Percentiles rank a stretch among this genome's conserved stretches.
Conservation (phyloP, 2,113 vertebrate species). For the Podilymbus podiceps region DNA sequence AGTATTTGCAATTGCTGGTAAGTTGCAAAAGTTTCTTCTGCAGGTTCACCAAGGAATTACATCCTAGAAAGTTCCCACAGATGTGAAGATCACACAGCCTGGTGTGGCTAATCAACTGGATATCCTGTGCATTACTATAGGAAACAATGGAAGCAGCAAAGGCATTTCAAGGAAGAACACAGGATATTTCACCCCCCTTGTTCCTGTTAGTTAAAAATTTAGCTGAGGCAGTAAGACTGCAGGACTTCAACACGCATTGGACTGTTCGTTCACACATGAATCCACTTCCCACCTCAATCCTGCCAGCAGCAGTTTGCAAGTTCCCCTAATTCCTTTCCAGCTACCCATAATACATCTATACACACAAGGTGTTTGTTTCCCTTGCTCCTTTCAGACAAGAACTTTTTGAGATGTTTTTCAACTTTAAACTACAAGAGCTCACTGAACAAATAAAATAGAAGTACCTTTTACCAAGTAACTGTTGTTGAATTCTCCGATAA, state of each 20-base stretch:
- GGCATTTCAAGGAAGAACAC: conserved; percentile 3
- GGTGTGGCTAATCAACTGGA: conserved; percentile 26
- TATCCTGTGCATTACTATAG: conserved; percentile 33
- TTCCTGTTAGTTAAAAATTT: conserved; percentile 48
- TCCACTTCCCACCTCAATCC: not conserved
- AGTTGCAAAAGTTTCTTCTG: not conserved
- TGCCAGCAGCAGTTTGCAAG: not conserved
- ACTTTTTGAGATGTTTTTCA: not conserved
- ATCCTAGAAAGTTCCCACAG: conserved; percentile 5
- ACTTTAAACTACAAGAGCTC: not conserved
- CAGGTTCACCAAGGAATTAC: not conserved
- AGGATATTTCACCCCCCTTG: not conserved
- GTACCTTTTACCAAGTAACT: conserved; percentile 6
- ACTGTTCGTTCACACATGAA: not conserved
- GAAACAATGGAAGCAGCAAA: conserved; percentile 19
- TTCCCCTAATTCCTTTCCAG: not conserved
- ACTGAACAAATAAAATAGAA: conserved; percentile 32
- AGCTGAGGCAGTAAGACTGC: not conserved
- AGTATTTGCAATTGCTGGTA: not conserved
- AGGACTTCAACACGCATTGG: not conserved
- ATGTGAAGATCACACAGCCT: conserved; percentile 14
- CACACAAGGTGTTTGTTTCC: not conserved
- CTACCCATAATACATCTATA: not conserved
- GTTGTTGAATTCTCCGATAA: not conserved
- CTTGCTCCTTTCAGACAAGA: not conserved